Conservation (phyloP, 2,113 vertebrate species). For the Ptilonorhynchus violaceus region DNA sequence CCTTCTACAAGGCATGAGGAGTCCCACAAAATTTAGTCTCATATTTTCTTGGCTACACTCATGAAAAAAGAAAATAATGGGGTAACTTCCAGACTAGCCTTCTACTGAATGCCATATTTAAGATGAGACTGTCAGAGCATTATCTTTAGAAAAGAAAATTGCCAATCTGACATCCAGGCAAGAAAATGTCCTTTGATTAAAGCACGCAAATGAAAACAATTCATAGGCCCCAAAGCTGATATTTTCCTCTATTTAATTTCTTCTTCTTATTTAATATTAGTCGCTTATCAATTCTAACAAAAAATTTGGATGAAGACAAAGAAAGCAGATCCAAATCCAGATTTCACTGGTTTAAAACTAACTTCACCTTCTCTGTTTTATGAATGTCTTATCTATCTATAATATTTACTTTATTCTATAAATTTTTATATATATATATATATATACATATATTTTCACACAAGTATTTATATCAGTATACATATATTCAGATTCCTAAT, state of each 20-base stretch:
- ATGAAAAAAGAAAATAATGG: background rate
- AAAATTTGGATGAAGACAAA: background rate
- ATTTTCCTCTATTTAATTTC: background rate
- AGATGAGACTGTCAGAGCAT: background rate
- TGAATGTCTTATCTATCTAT: background rate
- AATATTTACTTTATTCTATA: background rate
- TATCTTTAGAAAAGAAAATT: background rate
- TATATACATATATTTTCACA: background rate
- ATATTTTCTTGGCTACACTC: background rate
- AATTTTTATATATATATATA: too few species aligned
- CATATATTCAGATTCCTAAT: background rate
- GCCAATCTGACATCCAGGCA: background rate
- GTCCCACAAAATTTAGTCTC: background rate
- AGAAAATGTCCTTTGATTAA: background rate
- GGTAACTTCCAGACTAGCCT: background rate
- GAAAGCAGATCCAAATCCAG: background rate
- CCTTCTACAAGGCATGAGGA: background rate
- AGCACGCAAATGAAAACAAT: background rate
- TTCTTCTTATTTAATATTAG: background rate
- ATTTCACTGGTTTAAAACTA: background rate
- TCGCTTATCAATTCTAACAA: background rate
- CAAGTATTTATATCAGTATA: background rate
- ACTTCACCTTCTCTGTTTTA: background rate
- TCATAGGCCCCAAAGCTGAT: background rate
- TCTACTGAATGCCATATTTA: background rate